phyloP scores from a whole-genome alignment of 2,113 vertebrate genomes.

The Cyanoderma ruficeps region DNA sequence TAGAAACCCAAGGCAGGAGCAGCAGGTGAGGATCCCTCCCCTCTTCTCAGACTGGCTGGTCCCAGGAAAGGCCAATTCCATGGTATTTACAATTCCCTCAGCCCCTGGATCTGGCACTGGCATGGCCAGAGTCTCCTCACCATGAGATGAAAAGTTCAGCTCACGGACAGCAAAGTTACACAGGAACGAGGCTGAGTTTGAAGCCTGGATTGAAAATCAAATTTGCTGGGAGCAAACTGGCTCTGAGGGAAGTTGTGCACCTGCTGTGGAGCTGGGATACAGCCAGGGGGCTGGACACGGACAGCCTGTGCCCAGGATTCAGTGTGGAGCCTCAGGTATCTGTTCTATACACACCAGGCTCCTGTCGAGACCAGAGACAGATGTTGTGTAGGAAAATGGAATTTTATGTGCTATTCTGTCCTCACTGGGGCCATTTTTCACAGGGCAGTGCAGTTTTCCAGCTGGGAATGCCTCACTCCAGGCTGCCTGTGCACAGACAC shows the following conservation, averaged over 20 bases:
- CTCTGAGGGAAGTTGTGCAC: neutral
- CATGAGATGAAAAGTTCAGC: neutral
- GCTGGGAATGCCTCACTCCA: neutral
- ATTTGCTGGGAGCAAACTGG: neutral
- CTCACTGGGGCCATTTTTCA: neutral
- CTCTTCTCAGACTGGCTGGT: neutral
- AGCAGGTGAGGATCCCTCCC: neutral
- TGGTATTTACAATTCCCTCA: neutral
- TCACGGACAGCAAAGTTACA: neutral
- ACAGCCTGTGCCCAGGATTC: neutral
- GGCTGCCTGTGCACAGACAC: rapidly evolving
- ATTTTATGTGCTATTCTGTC: neutral
- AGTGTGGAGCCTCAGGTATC: neutral
- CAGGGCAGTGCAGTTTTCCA: neutral
- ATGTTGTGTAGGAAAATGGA: neutral
- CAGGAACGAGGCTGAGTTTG: neutral
- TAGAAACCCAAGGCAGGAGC: neutral
- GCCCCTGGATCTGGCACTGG: neutral
- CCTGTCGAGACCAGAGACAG: neutral
- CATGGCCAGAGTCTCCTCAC: neutral
- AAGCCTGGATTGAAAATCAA: neutral
- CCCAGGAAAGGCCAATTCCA: neutral
- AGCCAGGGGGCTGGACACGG: neutral
- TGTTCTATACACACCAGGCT: rapidly evolving
- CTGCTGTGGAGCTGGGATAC: neutral